Conservation (phyloP, 2,797 vertebrate species). For the Molossus alvarezi region DNA sequence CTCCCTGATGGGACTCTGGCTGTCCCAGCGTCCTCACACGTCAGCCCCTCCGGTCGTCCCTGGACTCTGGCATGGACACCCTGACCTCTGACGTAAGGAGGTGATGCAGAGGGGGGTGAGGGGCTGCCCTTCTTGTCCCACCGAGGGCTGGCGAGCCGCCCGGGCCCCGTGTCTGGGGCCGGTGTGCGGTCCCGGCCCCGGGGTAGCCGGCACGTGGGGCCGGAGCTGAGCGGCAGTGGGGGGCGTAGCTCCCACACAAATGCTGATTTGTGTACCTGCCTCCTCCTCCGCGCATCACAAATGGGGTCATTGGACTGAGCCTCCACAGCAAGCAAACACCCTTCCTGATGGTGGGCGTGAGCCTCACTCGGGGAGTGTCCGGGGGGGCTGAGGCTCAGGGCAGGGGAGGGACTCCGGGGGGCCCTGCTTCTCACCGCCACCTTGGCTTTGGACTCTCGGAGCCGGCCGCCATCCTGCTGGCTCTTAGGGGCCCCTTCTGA, state of each 20-base stretch:
- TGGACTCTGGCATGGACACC: not conserved
- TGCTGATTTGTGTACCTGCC: not conserved
- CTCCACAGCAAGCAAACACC: too few relatives aligned
- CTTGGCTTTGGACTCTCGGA: not conserved
- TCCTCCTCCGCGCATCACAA: too few relatives aligned
- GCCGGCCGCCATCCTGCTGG: not conserved
- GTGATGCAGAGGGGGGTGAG: not conserved
- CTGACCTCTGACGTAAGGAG: not conserved
- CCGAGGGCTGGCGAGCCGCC: too few relatives aligned
- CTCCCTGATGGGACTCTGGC: too few relatives aligned
- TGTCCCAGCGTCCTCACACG: not conserved
- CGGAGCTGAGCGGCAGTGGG: too few relatives aligned
- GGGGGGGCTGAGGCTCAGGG: too few relatives aligned
- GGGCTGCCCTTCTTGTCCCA: too few relatives aligned
- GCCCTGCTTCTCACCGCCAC: fast-evolving
- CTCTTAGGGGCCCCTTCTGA: too few relatives aligned
- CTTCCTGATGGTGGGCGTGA: not conserved
- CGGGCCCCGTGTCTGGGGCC: too few relatives aligned
- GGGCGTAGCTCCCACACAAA: not conserved
- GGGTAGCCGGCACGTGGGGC: too few relatives aligned
- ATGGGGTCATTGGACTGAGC: too few relatives aligned
- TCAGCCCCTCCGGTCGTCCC: not conserved
- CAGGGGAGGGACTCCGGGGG: not conserved
- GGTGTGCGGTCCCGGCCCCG: too few relatives aligned
- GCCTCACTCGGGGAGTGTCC: fast-evolving